phyloP scores from a whole-genome alignment of 1,140 invertebrate genomes.

The Neodiprion fabricii region DNA sequence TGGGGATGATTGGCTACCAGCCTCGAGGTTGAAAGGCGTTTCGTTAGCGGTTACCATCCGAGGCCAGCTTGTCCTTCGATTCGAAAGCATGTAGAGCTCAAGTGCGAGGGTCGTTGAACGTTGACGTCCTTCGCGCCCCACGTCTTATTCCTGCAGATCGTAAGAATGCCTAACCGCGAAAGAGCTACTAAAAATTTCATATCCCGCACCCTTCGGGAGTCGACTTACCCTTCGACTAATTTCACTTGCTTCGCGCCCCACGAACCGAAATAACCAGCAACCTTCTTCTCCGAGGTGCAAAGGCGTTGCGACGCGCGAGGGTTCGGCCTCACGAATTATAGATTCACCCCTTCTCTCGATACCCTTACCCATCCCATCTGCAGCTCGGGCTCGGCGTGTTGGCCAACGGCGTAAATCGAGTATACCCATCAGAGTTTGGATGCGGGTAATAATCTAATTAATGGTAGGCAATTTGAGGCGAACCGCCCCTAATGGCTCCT shows the following conservation, averaged over 20 bases:
- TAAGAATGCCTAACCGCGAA: no score
- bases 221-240: neutral
- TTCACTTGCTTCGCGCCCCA: neutral
- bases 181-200: no score
- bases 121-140: no score
- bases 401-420: conserved; percentile 1
- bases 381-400: neutral
- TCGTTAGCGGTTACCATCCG: no score
- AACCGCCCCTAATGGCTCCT: conserved; percentile 3
- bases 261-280: neutral
- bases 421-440: neutral
- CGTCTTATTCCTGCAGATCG: no score
- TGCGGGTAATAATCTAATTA: conserved; percentile 1
- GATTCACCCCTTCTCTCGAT: neutral
- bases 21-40: no score
- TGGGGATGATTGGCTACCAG: no score
- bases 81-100: no score
- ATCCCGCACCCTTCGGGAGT: no score
- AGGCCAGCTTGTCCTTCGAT: no score
- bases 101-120: no score
- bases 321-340: neutral
- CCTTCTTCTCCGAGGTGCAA: neutral
- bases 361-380: no score
- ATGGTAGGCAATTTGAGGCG: neutral
- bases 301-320: neutral